Evolutionary conservation across 92 coral and sea anemone species (phyloP).

Genomic region (Blastomussa wellsi): DNA sequence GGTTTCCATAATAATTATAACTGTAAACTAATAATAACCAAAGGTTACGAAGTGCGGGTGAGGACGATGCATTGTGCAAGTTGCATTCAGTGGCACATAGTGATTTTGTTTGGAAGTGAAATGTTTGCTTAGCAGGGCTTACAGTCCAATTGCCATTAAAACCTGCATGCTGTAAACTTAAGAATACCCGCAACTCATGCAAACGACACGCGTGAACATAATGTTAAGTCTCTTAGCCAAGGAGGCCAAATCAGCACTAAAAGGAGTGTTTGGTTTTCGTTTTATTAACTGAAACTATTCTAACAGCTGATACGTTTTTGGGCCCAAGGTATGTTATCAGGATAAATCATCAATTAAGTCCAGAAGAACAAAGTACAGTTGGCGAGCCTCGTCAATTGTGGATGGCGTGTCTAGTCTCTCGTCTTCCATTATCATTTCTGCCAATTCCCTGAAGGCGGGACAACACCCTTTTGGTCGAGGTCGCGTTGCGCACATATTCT

Average conservation of each 20-base stretch:
- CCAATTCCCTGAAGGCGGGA: constrained; percentile 43
- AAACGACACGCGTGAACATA: no score
- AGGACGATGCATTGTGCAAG: no score
- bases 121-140: no score
- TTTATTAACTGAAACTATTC: neutral
- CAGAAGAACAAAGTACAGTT: constrained; percentile 25
- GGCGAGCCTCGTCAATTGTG: constrained; percentile 17
- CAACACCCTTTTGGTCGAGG: constrained; percentile 51
- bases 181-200: no score
- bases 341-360: constrained; percentile 24
- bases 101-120: no score
- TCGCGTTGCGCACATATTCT: constrained; percentile 42
- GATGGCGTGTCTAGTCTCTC: constrained; percentile 14
- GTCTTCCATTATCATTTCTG: constrained; percentile 49
- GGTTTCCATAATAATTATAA: no score
- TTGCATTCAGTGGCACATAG: no score
- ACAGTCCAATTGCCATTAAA: no score
- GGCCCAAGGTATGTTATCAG: neutral
- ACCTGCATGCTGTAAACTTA: no score
- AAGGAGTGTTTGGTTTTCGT: neutral
- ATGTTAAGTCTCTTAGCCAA: neutral
- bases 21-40: no score
- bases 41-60: no score
- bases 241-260: neutral
- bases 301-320: constrained; percentile 6